Base-by-base conservation (phyloP, 2,888 invertebrate genomes). In the Aporophyla nigra region DNA sequence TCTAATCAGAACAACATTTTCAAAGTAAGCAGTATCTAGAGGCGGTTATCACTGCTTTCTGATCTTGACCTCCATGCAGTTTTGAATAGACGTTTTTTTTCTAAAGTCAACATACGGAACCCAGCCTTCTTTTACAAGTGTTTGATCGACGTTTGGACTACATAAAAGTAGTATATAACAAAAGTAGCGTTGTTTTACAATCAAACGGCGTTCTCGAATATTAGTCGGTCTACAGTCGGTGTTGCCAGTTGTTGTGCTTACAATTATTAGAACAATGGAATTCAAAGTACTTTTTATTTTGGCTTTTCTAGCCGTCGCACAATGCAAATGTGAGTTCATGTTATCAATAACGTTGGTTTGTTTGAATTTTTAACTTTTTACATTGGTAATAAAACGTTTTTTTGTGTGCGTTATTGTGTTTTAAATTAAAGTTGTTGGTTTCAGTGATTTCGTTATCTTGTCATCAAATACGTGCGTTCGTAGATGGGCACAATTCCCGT, bases 401-500 rank as follows among this genome's bases (percentile, higher is more conserved):
- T 24, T n/a, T 62, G 51, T 24, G 40, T 19, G 1, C 51, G 33
- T 61, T 21, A 49, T 53, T 62, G 40, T 62, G 43, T 40, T 63
- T 54, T 62, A n/a, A 71, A 74, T 65, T 51, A 68, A 53, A 49
- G 56, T 24, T 67, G 10, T 82, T 73, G 27, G 59, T 90, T 92
- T 82, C 87, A 92, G 93, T 90, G 76, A 54, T 89, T 67, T 73
- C 86, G 21, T 84, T 91, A 51, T 83, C 87, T 19, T 92, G 91
- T 78, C 77, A 80, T 54, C 83, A 88, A 74, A 90, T 90, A 10
- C 84, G 79, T 54, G 81, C 76, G 1, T 91, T 93, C 46, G 91
- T 93, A 0, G 84, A 93, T 74, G 91, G 91, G 0, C 93, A 93
- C 80, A 93, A 93, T 71, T 43, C 54, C 24, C 87, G 90, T 46